Evolutionary conservation across 2,797 vertebrate species (phyloP).

Genomic region (Sebastes vulpes): DNA sequence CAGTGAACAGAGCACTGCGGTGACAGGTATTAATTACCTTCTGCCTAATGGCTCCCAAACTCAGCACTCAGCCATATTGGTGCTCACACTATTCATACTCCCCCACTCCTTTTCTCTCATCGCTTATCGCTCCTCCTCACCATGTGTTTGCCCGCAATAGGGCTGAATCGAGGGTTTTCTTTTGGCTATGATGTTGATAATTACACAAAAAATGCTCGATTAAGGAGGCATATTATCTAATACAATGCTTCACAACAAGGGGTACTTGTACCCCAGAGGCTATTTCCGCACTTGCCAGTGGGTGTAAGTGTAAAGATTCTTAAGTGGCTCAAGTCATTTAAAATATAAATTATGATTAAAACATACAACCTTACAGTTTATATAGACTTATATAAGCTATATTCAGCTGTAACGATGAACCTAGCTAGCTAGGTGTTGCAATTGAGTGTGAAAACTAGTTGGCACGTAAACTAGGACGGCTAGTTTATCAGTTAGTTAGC

Average conservation of each 20-base stretch:
- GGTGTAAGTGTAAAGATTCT: neutral
- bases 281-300: neutral
- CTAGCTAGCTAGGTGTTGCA: neutral
- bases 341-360: neutral
- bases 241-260: neutral
- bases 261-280: neutral
- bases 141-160: slow-evolving; percentile 45
- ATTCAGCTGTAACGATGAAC: neutral
- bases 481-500: no score
- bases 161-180: slow-evolving; percentile 50
- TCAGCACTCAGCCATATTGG: slow-evolving; percentile 73
- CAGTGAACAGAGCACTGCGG: slow-evolving; percentile 59
- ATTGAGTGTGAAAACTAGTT: neutral
- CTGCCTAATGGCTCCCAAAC: slow-evolving; percentile 78
- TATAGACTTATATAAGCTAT: neutral
- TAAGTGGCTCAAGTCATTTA: neutral
- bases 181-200: slow-evolving; percentile 50
- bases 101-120: slow-evolving; percentile 47
- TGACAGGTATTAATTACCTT: slow-evolving; percentile 85
- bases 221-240: neutral
- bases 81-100: slow-evolving; percentile 65
- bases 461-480: no score
- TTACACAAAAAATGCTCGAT: slow-evolving; percentile 42
- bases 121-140: slow-evolving; percentile 47
- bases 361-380: neutral